phyloP scores from a whole-genome alignment of 2,113 vertebrate species.

The Gopherus flavomarginatus region DNA sequence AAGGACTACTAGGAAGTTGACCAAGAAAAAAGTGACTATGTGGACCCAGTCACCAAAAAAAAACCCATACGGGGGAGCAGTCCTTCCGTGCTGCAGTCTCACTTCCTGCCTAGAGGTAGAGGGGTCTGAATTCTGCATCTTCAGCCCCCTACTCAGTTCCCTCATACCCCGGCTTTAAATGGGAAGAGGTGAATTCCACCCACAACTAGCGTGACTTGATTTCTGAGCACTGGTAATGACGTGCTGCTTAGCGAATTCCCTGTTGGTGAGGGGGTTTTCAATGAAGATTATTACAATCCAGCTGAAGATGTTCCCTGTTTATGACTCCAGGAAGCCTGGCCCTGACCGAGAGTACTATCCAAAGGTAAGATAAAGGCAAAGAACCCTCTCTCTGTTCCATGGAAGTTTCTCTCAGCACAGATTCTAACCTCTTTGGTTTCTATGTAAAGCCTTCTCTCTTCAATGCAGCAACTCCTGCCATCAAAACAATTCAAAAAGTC shows the following conservation, averaged over 20 bases:
- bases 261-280: neutral
- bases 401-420: neutral
- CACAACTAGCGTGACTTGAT: neutral
- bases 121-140: neutral
- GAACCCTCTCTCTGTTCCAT: too few relatives aligned
- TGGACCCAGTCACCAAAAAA: neutral
- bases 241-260: neutral
- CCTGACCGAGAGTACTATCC: neutral
- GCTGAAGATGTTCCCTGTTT: neutral
- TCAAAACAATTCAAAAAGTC: neutral
- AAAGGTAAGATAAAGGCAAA: neutral
- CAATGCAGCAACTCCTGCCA: neutral
- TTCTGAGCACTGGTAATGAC: neutral
- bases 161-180: neutral
- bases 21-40: neutral
- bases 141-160: neutral
- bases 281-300: neutral
- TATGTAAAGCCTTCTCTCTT: neutral
- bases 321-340: neutral
- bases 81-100: neutral
- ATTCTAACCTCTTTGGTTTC: neutral
- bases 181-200: neutral
- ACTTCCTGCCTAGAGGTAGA: neutral
- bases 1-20: neutral
- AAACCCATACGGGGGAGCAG: neutral